A percentile compares a stretch with the other conserved stretches of the same genome.
Conservation (phyloP, 2,888 invertebrate species). For the Nudaria mundana region DNA sequence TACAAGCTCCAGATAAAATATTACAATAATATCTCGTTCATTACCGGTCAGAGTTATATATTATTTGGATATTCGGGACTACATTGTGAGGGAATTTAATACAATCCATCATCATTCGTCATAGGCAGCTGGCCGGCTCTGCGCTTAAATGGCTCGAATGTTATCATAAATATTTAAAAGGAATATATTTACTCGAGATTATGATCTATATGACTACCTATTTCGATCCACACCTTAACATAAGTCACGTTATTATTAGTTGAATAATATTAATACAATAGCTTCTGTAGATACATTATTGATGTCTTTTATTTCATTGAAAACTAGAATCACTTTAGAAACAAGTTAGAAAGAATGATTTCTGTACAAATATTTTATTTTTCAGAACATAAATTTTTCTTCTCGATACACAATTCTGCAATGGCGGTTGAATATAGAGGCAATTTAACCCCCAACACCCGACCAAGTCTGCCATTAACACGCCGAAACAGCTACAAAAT, state of each 20-base stretch:
- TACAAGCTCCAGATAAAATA: not conserved
- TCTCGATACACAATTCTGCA: slow-evolving; percentile 36
- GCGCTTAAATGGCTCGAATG: slow-evolving; percentile 31
- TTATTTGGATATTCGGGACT: slow-evolving; percentile 23
- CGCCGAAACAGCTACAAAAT: slow-evolving; percentile 36
- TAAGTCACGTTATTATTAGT: too few species aligned
- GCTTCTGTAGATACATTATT: not conserved
- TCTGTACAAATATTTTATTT: slow-evolving; percentile 3
- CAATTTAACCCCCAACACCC: slow-evolving; percentile 40
- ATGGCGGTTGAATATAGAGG: slow-evolving; percentile 31
- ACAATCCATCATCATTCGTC: slow-evolving; percentile 52
- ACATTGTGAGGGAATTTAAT: slow-evolving; percentile 27
- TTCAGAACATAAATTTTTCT: slow-evolving; percentile 28
- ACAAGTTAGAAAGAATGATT: not conserved
- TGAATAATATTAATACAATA: too few species aligned
- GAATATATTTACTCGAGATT: too few species aligned
- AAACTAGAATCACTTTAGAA: not conserved
- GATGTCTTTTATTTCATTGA: not conserved
- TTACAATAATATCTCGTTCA: not conserved
- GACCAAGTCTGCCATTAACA: slow-evolving; percentile 45
- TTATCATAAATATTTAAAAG: too few species aligned
- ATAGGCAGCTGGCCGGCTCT: slow-evolving; percentile 33
- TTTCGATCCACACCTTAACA: too few species aligned
- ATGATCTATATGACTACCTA: too few species aligned
- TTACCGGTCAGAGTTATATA: not conserved